Evolutionary conservation across 2,888 invertebrate genomes (phyloP).

Genomic region (Nematopogon swammerdamellus): DNA sequence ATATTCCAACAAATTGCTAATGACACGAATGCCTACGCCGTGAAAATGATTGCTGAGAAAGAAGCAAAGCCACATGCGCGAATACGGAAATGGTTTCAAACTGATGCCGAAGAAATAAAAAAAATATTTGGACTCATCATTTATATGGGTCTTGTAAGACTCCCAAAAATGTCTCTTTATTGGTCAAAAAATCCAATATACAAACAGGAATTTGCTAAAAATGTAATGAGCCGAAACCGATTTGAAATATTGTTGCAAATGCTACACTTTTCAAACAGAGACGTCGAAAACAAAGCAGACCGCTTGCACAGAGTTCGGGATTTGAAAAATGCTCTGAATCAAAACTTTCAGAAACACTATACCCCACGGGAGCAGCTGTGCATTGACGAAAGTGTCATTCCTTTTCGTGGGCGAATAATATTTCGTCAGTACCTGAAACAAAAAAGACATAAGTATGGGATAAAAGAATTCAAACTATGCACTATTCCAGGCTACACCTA

Average conservation of each 20-base stretch:
- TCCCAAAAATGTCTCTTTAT: constrained; percentile 3
- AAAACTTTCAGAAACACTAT: constrained; percentile 2
- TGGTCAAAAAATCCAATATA: constrained; percentile 2
- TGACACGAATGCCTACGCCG: too few species aligned
- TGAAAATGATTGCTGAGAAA: too few species aligned
- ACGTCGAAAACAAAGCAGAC: constrained; percentile 1
- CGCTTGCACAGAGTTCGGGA: not conserved
- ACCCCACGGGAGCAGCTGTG: constrained; percentile 3
- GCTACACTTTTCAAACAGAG: constrained; percentile 16
- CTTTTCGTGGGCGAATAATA: constrained; percentile 7
- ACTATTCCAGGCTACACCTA: constrained; percentile 9
- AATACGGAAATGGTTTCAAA: constrained; percentile 1
- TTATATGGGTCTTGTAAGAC: constrained; percentile 14
- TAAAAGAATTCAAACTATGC: constrained; percentile 9
- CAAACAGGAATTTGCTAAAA: constrained; percentile 3
- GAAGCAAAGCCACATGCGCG: too few species aligned
- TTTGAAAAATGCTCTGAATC: not conserved
- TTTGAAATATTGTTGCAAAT: constrained; percentile 12
- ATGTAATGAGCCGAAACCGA: constrained; percentile 12
- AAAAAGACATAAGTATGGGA: constrained; percentile 6
- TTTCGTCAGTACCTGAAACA: constrained; percentile 8
- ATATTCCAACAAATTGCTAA: too few species aligned
- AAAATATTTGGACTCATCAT: constrained; percentile 13
- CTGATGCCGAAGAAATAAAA: constrained; percentile 11
- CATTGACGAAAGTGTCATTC: not conserved